These are phyloP conservation scores for Cyprichromis sp. DNA, from an alignment of 2,113 vertebrate species.

Conservation along the genomic window DNA sequence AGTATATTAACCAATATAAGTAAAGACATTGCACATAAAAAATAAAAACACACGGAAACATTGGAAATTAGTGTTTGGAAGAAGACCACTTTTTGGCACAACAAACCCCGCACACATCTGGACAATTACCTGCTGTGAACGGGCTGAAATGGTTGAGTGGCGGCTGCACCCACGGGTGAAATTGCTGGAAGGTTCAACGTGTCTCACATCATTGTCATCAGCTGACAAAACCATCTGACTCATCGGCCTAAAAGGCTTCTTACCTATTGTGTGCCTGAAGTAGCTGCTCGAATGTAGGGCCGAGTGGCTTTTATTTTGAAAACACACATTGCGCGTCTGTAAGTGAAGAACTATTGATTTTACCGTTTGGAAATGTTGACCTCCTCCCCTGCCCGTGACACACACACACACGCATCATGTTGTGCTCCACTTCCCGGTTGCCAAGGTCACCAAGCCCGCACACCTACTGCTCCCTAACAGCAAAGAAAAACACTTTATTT, in stretches of 20 bases:
- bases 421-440: slow-evolving; percentile 1
- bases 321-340: neutral
- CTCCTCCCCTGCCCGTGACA: neutral
- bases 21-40: neutral
- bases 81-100: neutral
- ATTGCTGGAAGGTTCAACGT: neutral
- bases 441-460: slow-evolving; percentile 42
- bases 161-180: slow-evolving; percentile 1
- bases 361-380: neutral
- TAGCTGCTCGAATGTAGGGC: neutral
- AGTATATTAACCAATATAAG: neutral
- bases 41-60: neutral
- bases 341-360: neutral
- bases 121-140: neutral
- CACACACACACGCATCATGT: neutral
- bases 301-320: neutral
- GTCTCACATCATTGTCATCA: neutral
- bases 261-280: neutral
- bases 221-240: neutral
- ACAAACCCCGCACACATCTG: neutral
- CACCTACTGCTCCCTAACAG: neutral
- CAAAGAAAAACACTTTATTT: slow-evolving; percentile 27
- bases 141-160: neutral
- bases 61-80: neutral
- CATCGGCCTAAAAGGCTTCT: neutral